Evolutionary conservation across 2,797 vertebrate genomes (phyloP).

Genomic region (Thunnus albacares): DNA sequence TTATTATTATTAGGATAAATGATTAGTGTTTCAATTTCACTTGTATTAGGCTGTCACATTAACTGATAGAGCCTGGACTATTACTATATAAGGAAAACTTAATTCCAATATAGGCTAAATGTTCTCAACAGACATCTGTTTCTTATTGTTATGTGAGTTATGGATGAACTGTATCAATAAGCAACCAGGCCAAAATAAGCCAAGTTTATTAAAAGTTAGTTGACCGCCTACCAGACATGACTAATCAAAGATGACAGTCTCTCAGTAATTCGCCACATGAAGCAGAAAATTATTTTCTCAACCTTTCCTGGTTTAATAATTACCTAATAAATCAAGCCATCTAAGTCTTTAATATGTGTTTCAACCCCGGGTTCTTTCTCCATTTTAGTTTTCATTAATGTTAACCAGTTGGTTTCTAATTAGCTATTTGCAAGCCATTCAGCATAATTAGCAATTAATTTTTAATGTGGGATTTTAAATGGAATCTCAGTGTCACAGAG

Average conservation of each 20-base stretch:
- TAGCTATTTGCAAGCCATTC: constrained; percentile 63
- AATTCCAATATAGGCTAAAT: not conserved
- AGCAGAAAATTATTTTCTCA: constrained; percentile 79
- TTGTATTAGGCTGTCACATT: not conserved
- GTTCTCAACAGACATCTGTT: not conserved
- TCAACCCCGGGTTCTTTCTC: constrained; percentile 51
- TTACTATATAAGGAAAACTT: not conserved
- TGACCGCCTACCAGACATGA: constrained; percentile 26
- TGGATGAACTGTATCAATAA: not conserved
- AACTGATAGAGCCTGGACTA: not conserved
- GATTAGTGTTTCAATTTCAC: not conserved
- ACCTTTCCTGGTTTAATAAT: constrained; percentile 74
- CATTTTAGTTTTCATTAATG: constrained; percentile 70
- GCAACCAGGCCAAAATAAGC: not conserved
- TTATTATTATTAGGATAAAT: not conserved
- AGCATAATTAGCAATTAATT: constrained; percentile 70
- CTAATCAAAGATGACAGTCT: constrained; percentile 61
- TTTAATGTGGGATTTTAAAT: constrained; percentile 65
- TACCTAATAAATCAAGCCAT: constrained; percentile 75
- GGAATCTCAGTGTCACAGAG: constrained; percentile 29
- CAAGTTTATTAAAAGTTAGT: constrained; percentile 12
- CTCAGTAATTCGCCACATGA: constrained; percentile 56
- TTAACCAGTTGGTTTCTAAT: constrained; percentile 73
- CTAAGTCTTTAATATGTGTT: constrained; percentile 62
- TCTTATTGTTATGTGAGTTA: not conserved